Conservation (phyloP, 2,888 invertebrate species). For the Synergus gifuensis region DNA sequence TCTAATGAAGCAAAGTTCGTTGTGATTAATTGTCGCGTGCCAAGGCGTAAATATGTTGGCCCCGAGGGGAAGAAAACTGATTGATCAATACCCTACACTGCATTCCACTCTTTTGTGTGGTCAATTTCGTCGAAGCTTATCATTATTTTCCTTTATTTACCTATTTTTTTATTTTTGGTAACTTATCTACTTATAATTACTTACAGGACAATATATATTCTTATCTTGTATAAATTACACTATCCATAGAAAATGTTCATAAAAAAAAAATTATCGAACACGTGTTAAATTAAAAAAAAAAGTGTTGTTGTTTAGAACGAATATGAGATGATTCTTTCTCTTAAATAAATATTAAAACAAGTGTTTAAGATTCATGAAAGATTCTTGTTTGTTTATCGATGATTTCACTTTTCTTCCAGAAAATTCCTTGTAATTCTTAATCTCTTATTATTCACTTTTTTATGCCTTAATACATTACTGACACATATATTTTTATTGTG, state of each 20-base stretch:
- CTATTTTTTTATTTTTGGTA: neutral
- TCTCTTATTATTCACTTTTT: neutral
- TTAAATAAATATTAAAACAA: neutral
- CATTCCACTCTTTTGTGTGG: neutral
- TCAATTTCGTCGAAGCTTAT: neutral
- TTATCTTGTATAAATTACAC: neutral
- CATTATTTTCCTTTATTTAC: neutral
- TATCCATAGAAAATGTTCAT: neutral
- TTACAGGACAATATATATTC: neutral
- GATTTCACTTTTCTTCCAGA: neutral
- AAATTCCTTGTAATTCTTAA: neutral
- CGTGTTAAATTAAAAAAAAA: neutral
- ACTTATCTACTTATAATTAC: neutral
- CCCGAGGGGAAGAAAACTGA: neutral
- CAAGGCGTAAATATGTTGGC: neutral
- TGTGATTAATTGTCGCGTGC: conserved; percentile 2
- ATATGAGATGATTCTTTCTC: neutral
- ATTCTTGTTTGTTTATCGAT: neutral
- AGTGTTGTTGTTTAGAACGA: neutral
- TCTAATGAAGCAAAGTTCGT: neutral
- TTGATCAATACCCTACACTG: conserved; percentile 2
- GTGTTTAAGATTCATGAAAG: neutral
- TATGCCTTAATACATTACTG: neutral
- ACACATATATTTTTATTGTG: neutral
- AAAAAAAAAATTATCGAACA: neutral